These are phyloP conservation scores for Deroplatys truncata DNA, from an alignment of 2,888 invertebrate species.

Conservation along the genomic window DNA sequence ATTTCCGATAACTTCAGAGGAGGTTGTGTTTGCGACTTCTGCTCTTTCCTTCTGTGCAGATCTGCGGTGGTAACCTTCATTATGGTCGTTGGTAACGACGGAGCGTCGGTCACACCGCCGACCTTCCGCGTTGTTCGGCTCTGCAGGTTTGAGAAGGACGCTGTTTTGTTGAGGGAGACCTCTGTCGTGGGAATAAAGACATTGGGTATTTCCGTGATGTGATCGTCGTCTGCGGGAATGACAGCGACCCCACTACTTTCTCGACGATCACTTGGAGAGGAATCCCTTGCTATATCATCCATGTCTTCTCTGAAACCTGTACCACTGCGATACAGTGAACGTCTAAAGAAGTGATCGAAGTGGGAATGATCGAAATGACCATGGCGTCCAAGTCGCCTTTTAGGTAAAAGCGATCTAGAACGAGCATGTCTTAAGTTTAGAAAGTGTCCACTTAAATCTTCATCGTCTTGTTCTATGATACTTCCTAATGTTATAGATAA, in stretches of 20 bases:
- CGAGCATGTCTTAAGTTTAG: not conserved
- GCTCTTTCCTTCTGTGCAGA: not conserved
- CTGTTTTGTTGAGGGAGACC: not conserved
- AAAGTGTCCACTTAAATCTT: not conserved
- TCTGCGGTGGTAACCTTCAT: not conserved
- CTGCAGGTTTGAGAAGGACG: not conserved
- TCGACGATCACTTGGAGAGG: not conserved
- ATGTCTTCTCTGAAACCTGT: not conserved
- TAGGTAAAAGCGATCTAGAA: not conserved
- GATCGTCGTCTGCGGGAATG: not conserved
- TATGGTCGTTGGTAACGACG: not conserved
- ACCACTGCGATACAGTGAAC: not conserved
- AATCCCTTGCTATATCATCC: not conserved
- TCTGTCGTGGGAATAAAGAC: not conserved
- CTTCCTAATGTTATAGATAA: not conserved
- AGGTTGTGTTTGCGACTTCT: not conserved
- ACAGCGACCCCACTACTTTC: not conserved
- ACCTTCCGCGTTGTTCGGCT: not conserved
- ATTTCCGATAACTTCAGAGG: not conserved
- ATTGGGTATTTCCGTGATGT: not conserved
- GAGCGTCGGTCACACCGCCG: not conserved
- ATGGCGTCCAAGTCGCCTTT: not conserved
- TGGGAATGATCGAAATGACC: not conserved
- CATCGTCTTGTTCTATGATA: not conserved
- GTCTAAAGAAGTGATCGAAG: not conserved